These are phyloP conservation scores for Sinocyclocheilus anophthalmus DNA, from an alignment of 2,113 vertebrate genomes.

Conservation along the genomic window DNA sequence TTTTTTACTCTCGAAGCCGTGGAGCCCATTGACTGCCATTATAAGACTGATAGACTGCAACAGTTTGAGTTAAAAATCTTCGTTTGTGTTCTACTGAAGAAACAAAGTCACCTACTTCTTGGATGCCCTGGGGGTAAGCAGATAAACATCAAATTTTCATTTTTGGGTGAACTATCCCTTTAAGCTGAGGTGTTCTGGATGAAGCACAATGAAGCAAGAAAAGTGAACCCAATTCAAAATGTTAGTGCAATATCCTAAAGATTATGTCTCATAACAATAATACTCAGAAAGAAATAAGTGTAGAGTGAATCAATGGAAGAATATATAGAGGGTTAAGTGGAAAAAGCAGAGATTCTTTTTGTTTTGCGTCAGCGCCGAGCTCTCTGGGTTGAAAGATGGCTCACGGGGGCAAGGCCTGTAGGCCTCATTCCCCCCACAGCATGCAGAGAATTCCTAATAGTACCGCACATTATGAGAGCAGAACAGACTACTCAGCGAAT, in stretches of 20 bases:
- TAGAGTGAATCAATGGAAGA: background rate
- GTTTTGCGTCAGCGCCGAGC: background rate
- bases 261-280: background rate
- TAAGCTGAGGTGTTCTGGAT: too few species aligned
- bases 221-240: background rate
- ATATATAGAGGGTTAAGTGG: slow-evolving; percentile 3
- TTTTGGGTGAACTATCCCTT: too few species aligned
- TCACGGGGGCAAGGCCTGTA: slow-evolving; percentile 1
- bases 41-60: too few species aligned
- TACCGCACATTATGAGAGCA: slow-evolving; percentile 40
- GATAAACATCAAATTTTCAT: too few species aligned
- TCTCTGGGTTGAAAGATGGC: slow-evolving; percentile 39
- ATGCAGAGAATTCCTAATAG: slow-evolving; percentile 49
- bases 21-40: too few species aligned
- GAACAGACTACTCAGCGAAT: slow-evolving; percentile 53
- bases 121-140: too few species aligned
- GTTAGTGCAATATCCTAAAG: background rate
- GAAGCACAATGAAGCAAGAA: background rate
- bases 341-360: slow-evolving; percentile 6
- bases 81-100: too few species aligned
- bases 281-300: background rate
- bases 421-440: slow-evolving; percentile 33
- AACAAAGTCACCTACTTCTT: too few species aligned
- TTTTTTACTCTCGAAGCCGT: too few species aligned
- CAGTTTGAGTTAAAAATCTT: too few species aligned